A percentile compares a stretch with the other conserved stretches of the same genome.
These are phyloP conservation scores for Agrotis exclamationis DNA, from an alignment of 2,888 invertebrate genomes.

Conservation along the genomic window DNA sequence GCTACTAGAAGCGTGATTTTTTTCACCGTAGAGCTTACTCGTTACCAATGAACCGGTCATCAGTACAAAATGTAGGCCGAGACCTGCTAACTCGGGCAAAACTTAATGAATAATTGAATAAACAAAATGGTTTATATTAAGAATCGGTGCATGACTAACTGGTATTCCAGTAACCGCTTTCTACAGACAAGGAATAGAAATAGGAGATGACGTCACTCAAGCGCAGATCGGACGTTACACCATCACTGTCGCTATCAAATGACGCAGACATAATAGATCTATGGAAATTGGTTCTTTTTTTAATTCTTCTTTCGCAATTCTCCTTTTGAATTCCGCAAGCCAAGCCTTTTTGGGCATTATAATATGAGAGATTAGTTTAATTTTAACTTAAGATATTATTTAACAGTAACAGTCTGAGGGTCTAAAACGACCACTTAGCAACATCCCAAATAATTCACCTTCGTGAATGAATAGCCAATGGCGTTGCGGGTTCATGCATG, in stretches of 20 bases:
- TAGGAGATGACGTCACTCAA: conserved; percentile 60
- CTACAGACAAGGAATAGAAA: conserved; percentile 60
- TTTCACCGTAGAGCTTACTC: conserved; percentile 21
- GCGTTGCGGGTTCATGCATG: too few relatives aligned
- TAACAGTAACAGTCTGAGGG: too few relatives aligned
- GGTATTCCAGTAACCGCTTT: conserved; percentile 62
- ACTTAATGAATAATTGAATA: conserved; percentile 59
- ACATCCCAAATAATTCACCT: too few relatives aligned
- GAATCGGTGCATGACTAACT: conserved; percentile 60
- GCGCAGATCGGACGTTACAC: conserved; percentile 46
- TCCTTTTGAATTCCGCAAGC: conserved; percentile 40
- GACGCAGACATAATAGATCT: conserved; percentile 53
- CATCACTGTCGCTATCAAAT: conserved; percentile 55
- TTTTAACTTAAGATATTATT: too few relatives aligned
- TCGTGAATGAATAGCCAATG: too few relatives aligned
- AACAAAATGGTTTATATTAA: conserved; percentile 54
- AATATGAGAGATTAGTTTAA: conserved; percentile 12
- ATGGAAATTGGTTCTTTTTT: conserved; percentile 44
- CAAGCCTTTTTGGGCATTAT: conserved; percentile 4
- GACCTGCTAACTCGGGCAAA: conserved; percentile 50
- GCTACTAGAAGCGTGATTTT: conserved; percentile 30
- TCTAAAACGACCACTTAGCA: too few relatives aligned
- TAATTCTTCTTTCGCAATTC: conserved; percentile 48
- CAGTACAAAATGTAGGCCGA: conserved; percentile 42
- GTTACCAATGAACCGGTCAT: conserved; percentile 40